Evolutionary conservation across 2,113 vertebrate genomes (phyloP), one percentile per base, ranked within the genome.

Genomic region (Cervus canadensis): DNA sequence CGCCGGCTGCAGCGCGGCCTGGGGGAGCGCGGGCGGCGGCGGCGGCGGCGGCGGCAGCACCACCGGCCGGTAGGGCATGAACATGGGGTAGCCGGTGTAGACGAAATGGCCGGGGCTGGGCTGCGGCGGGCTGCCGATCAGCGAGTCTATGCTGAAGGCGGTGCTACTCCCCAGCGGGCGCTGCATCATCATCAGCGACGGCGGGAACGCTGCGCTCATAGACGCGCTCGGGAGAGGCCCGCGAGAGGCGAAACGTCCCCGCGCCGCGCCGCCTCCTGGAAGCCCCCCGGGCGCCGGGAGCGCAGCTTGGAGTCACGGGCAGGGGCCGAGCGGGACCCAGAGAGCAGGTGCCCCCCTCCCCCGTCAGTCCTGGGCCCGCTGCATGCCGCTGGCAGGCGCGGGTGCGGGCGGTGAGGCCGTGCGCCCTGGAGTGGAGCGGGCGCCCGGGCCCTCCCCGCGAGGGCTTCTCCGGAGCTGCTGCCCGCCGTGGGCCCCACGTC

Each of bases 121-220:
- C 98, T 99, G 99, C 94, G 99, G 99, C 43, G 99, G 99, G 98
- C 99, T 99, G 96, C 99, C 99, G 98, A 99, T 99, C 97, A 99
- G 99, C 59, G 99, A 99, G 99, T 99, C 99, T 92, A 99, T 99
- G 99, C 99, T 99, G 99, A 99, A 99, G 98, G 99, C 99, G 97
- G 99, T 99, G 98, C 99, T 99, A 98, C 99, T 99, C 99, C 99
- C 99, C 99, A 99, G 98, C 96, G 99, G 99, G 98, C 99, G 99
- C 99, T 99, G 99, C 99, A 99, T 99, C 99, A 99, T 99, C 99
- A 99, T 99, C 99, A 99, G 99, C 98, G 99, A 99, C 91, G 99
- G 98, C 97, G 98, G 99, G 98, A 99, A 99, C 92, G 99, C 99
- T 98, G 99, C 99, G 99, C 99, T 99, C 99, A 99, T 99, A 98